Evolutionary conservation across 2,888 invertebrate genomes (phyloP), one percentile per base, ranked within the genome.

Genomic region (Scelioninae gen. 2): DNA sequence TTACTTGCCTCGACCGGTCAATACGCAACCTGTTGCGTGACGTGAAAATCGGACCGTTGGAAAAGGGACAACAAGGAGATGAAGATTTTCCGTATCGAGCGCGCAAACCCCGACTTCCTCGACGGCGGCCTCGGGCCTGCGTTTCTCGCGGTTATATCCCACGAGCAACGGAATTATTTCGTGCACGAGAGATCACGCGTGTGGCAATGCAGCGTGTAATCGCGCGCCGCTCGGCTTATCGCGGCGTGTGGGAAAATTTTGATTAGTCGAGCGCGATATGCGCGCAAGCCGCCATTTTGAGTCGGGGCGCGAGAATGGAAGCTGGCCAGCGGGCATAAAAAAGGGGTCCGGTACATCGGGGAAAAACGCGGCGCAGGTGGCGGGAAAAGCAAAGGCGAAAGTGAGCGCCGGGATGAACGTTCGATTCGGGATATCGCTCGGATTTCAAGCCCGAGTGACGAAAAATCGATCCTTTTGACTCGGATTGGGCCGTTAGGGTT

Each of bases 161-260:
- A 63, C 63, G 70, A 74, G 61, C 46, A 37, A 35, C 52, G 46
- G 61, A 65, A 74, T 67, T 55, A 70, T 74, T 74, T 74, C 70
- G 71, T 74, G 71, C 70, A 53, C 63, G 55, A 63, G 67, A 67
- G 58, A 67, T 74, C 70, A 70, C 70, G 69, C 67, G 71, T 74
- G 67, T 74, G 70, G 70, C 61, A 71, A 71, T 71, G 61, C 58
- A 48, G 48, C 60, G 68, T 53, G 60, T 75, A 75, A 75, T 68
- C 60, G 68, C 64, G 33, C 53, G 43, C 48, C 48, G 71, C 6
- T 60, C 37, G 60, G 39, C 58, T 71, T 64, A 71, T 65, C 64
- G 65, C 19, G 46, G 58, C 19, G 68, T 72, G 68, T 74, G 71
- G 68, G 71, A 74, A 72, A 74, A 72, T 72, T 63, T 74, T 72